Evolutionary conservation across 1,140 invertebrate species (phyloP), one percentile per base, ranked within the genome.

Genomic region (Heliconius himera): DNA sequence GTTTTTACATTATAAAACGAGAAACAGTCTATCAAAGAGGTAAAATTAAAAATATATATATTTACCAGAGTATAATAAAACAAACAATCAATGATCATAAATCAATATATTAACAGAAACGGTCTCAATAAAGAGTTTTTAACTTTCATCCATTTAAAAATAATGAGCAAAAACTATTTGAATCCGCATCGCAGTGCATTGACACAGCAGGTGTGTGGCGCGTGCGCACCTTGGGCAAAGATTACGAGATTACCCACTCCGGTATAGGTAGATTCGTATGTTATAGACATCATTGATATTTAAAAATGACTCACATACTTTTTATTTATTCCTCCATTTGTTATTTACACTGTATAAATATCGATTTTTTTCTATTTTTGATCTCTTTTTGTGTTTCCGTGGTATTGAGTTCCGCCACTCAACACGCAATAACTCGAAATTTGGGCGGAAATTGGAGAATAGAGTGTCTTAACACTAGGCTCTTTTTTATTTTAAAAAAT

Each of bases 121-220:
- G 26, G 26, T 75, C 20, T 66, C 41, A 76, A 70, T 36, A 76
- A 72, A 72, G 8, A 72, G 18, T 70, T 76, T 76, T 70, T 76
- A 56, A 41, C 66, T 76, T 76, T 76, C 56, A 56, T 73, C 60
- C 54, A 74, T 56, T 77, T 54, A 51, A 70, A 74, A 81, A 77
- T 81, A 81, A 81, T 74, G 79, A 81, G 79, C 79, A 81, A 81
- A 81, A 81, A 81, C 79, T 60, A 77, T 56, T 81, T 78, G 81
- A 84, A 82, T 83, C 78, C 76, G 76, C 72, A 74, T 76, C 76
- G 74, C 72, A 74, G 88, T 85, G 77, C 89, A 78, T 87, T 86
- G 88, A 89, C 88, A 83, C 85, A 74, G 89, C 88, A 90, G 89
- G 89, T 90, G 89, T 82, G 80, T 70, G 83, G 80, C 82, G 81